Base-by-base conservation (phyloP, 2,113 vertebrate species). In the Phalacrocorax pelagicus region DNA sequence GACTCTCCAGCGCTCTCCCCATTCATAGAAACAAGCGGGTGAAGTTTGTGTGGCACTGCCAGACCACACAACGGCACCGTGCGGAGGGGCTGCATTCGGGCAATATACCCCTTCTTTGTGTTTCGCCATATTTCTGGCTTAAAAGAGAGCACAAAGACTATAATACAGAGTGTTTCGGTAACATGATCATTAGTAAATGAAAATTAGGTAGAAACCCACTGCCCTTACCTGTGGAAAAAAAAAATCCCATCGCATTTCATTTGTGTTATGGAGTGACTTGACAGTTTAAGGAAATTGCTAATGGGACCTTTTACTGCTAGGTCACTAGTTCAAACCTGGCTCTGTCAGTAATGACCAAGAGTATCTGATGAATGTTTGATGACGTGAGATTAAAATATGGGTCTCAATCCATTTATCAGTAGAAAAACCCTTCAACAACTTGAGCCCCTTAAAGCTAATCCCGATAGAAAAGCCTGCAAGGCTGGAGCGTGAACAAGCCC, bases 321-420 rank as follows among this genome's bases (percentile, higher is more conserved):
- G 96, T 96, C 96, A 96, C 46, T 32, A 88, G 96, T 94, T 97
- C 96, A 97, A 32, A 86, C 83, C 90, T 67, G 90, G 90, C 92
- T 92, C 90, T 93, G 92, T 92, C 92, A 84, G 92, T 96, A 97
- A 93, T 63, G 95, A 94, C 96, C 96, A 55, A 71, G 67, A 88
- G 82, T 23, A 83, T 96, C 95, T 93, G 95, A 95, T 92, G 96
- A 96, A 96, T 96, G 96, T 93, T 96, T 97, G 96, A 97, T 96
- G 96, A 90, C 9, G 63, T 96, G 96, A 96, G 96, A 96, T 96
- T 95, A 96, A 96, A 96, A 96, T 95, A 95, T 30, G 59, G 79
- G 59, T 92, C 86, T 96, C 88, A 27, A 88, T 92, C 93, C 92
- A 94, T 95, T 94, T 95, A 94, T 96, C 88, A 93, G 92, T 59